Conservation (phyloP, 2,797 vertebrate species). For the Pangasius macronema region DNA sequence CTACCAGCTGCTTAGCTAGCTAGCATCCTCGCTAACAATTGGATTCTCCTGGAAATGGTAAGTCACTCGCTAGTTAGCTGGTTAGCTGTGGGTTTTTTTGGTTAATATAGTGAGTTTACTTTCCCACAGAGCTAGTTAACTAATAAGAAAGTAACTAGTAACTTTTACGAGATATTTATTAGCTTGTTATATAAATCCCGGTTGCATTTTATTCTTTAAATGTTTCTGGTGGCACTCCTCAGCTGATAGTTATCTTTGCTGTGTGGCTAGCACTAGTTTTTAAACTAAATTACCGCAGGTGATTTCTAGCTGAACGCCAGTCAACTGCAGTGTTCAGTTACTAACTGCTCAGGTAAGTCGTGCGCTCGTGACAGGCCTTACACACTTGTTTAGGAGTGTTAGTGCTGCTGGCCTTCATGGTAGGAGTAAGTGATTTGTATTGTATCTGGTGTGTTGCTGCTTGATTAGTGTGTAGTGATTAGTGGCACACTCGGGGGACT, state of each 20-base stretch:
- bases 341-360: neutral
- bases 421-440: neutral
- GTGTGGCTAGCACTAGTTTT: neutral
- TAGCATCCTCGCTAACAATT: constrained; percentile 43
- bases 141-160: neutral
- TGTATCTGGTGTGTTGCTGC: neutral
- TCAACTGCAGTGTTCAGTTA: neutral
- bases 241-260: neutral
- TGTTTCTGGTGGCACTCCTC: neutral
- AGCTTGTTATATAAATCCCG: neutral
- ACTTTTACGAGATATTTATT: neutral
- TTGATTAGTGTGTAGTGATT: neutral
- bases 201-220: neutral
- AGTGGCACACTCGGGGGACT: neutral
- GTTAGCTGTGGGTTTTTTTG: neutral
- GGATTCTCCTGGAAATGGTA: constrained; percentile 66
- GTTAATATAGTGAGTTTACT: neutral
- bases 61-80: constrained; percentile 33
- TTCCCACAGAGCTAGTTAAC: neutral
- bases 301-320: neutral
- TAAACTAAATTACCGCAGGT: neutral
- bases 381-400: neutral
- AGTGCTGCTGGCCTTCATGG: neutral
- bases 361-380: neutral
- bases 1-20: constrained; percentile 38